Conservation (phyloP, 2,113 vertebrate genomes). For the human (Homo sapiens) region DNA sequence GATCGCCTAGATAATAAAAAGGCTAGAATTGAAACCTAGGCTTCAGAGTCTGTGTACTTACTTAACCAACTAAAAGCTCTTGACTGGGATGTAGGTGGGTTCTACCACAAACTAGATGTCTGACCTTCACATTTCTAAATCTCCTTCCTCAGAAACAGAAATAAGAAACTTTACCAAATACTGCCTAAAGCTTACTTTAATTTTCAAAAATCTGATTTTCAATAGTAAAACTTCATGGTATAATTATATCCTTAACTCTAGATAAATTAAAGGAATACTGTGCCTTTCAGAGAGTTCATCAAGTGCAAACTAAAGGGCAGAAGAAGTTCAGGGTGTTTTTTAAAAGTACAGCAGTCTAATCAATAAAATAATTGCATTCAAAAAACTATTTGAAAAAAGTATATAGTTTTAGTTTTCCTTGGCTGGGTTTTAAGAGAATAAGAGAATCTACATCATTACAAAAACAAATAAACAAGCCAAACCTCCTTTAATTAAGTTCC, state of each 20-base stretch:
- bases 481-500: neutral
- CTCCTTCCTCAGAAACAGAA: neutral
- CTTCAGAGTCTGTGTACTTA: neutral
- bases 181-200: neutral
- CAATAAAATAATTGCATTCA: neutral
- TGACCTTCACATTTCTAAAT: neutral
- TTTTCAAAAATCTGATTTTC: neutral
- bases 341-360: neutral
- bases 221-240: neutral
- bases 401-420: neutral
- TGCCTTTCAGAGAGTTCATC: neutral
- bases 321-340: neutral
- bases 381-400: neutral
- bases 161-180: neutral
- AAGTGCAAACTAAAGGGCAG: neutral
- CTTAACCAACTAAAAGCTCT: neutral
- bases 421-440: neutral
- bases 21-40: neutral
- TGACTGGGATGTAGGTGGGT: neutral
- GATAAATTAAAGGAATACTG: neutral
- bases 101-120: neutral
- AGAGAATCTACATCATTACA: neutral
- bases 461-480: conserved; percentile 21
- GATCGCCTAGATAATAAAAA: neutral
- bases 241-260: neutral